These are phyloP conservation scores for Apamea monoglypha DNA, from an alignment of 2,888 invertebrate genomes.

Conservation along the genomic window DNA sequence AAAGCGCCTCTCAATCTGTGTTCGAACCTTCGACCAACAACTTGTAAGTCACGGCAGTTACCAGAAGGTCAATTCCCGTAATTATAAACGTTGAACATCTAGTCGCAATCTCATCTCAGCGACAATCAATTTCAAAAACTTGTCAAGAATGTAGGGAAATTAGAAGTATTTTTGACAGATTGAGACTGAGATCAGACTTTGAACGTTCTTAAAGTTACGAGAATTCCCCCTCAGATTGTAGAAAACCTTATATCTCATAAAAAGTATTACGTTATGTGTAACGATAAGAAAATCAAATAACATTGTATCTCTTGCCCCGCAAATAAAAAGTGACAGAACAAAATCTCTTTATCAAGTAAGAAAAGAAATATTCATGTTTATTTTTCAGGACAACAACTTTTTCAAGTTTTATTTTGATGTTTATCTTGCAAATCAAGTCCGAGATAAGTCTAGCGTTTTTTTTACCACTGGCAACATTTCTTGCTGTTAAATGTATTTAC, in stretches of 20 bases:
- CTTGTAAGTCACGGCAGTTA: too few relatives aligned
- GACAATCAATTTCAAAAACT: too few relatives aligned
- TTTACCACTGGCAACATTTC: constrained; percentile 6
- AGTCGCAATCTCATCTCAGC: too few relatives aligned
- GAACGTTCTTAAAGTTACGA: too few relatives aligned
- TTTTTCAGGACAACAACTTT: constrained; percentile 13
- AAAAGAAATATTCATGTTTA: constrained; percentile 24
- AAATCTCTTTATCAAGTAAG: not conserved
- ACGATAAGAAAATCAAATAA: not conserved
- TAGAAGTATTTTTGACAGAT: too few relatives aligned
- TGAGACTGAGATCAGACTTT: too few relatives aligned
- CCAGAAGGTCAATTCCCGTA: too few relatives aligned
- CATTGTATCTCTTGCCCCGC: not conserved
- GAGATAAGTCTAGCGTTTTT: constrained; percentile 14
- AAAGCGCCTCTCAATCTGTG: too few relatives aligned
- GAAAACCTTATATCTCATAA: not conserved
- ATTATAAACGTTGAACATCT: too few relatives aligned
- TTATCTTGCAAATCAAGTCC: constrained; percentile 36
- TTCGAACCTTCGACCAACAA: not conserved
- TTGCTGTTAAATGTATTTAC: not conserved
- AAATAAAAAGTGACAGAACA: constrained; percentile 20
- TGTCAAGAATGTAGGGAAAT: too few relatives aligned
- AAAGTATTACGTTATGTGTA: not conserved
- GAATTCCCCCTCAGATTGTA: too few relatives aligned
- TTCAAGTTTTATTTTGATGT: constrained; percentile 30